phyloP scores from a whole-genome alignment of 2,888 invertebrate genomes.

The Helleia helle region DNA sequence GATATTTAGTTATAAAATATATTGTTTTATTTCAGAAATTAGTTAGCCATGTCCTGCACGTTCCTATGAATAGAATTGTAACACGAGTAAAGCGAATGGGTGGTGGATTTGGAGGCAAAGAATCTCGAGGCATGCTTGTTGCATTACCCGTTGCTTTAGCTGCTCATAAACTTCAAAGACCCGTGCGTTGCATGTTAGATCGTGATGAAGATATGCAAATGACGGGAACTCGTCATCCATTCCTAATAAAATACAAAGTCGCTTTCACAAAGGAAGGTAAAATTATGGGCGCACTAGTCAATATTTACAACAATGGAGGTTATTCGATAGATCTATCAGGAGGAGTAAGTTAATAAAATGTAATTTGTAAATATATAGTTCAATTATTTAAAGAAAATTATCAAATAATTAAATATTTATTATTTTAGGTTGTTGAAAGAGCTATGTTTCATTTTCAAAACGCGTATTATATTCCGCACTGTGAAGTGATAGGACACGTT shows the following conservation, averaged over 20 bases:
- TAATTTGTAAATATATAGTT: not conserved
- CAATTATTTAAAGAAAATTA: not conserved
- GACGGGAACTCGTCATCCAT: constrained; percentile 93
- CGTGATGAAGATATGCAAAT: constrained; percentile 95
- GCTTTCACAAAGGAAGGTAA: constrained; percentile 84
- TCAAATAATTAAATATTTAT: constrained; percentile 1
- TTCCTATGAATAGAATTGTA: constrained; percentile 83
- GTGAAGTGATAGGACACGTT: constrained; percentile 79
- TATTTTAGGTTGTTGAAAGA: constrained; percentile 81
- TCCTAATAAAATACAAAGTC: constrained; percentile 87
- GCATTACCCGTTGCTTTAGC: constrained; percentile 86
- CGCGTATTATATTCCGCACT: constrained; percentile 84
- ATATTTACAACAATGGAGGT: constrained; percentile 88
- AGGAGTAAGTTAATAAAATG: constrained; percentile 70
- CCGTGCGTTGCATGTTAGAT: constrained; percentile 91
- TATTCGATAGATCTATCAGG: constrained; percentile 86
- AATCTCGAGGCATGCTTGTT: constrained; percentile 79
- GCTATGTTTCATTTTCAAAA: constrained; percentile 90
- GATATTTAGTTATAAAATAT: constrained; percentile 8
- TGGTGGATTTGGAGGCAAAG: constrained; percentile 97
- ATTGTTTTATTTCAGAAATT: constrained; percentile 71
- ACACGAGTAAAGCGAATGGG: constrained; percentile 90
- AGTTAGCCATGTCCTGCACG: constrained; percentile 78
- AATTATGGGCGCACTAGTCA: constrained; percentile 80
- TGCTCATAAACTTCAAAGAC: constrained; percentile 83